These are phyloP conservation scores for Poeciliopsis retropinna DNA, from an alignment of 2,113 vertebrate genomes.

Conservation along the genomic window DNA sequence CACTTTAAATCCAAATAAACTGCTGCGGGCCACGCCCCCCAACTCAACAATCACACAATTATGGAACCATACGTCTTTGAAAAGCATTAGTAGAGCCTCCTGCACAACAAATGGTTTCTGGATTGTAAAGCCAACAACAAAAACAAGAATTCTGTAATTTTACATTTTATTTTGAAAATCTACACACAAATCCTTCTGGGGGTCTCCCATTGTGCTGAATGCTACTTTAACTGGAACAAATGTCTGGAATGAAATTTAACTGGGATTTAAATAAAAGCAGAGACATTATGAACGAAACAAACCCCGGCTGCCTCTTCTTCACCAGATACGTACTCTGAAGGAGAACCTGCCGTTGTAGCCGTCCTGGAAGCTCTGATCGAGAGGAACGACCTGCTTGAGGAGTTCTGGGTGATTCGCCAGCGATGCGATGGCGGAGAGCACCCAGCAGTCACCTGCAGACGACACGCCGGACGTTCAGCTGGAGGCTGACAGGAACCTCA, in stretches of 20 bases:
- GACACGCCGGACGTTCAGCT: neutral
- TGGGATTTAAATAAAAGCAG: neutral
- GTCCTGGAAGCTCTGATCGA: constrained; percentile 68
- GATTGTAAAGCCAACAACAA: too few relatives aligned
- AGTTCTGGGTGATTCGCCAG: constrained; percentile 70
- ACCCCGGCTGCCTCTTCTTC: neutral
- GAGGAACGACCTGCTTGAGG: constrained; percentile 76
- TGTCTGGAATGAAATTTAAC: neutral
- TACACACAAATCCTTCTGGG: neutral
- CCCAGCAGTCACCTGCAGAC: constrained; percentile 81
- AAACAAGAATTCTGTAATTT: neutral
- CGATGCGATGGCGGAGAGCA: constrained; percentile 80
- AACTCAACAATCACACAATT: too few relatives aligned
- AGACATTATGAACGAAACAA: neutral
- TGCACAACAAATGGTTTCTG: too few relatives aligned
- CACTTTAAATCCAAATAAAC: too few relatives aligned
- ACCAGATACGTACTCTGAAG: constrained; percentile 69
- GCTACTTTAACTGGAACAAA: neutral
- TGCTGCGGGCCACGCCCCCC: too few relatives aligned
- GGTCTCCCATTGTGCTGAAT: neutral
- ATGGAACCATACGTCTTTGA: too few relatives aligned
- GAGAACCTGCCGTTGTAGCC: constrained; percentile 76
- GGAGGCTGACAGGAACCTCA: neutral
- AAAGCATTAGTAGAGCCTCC: too few relatives aligned
- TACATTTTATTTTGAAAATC: neutral